Conservation (phyloP, 2,888 invertebrate genomes). For the Scaptomyza flava region DNA sequence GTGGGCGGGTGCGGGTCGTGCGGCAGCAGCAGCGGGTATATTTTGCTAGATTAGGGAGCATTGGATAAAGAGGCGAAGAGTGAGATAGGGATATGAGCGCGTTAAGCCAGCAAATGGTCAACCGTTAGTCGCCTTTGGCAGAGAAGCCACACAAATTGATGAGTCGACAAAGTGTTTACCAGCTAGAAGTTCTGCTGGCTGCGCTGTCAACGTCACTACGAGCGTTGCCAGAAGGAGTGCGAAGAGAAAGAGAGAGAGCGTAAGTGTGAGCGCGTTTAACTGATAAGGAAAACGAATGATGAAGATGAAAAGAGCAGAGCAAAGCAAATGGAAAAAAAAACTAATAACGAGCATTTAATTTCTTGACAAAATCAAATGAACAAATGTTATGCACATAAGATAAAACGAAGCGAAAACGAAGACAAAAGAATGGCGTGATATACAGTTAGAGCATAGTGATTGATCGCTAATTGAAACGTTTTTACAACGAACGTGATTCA, state of each 20-base stretch:
- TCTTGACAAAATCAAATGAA: constrained; percentile 61
- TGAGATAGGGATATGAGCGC: not conserved
- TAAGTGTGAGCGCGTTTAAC: constrained; percentile 12
- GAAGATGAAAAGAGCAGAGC: constrained; percentile 16
- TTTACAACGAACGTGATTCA: not conserved
- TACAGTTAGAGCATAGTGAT: constrained; percentile 3
- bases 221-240: constrained; percentile 20
- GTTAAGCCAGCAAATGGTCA: constrained; percentile 38
- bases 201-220: constrained; percentile 3
- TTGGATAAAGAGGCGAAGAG: not conserved
- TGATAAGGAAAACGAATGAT: constrained; percentile 58
- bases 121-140: constrained; percentile 23
- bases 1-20: constrained; percentile 39
- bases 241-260: not conserved
- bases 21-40: constrained; percentile 14
- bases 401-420: constrained; percentile 37
- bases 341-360: constrained; percentile 67
- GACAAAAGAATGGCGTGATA: constrained; percentile 33
- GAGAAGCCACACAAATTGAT: constrained; percentile 57
- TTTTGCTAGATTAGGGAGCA: not conserved
- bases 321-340: constrained; percentile 18
- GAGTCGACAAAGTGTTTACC: constrained; percentile 40
- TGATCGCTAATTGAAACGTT: not conserved
- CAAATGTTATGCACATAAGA: constrained; percentile 45
- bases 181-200: constrained; percentile 27